A percentile compares a stretch with the other conserved stretches of the same genome.
Conservation (phyloP, 2,113 vertebrate species). For the Mormyrus iriodes region DNA sequence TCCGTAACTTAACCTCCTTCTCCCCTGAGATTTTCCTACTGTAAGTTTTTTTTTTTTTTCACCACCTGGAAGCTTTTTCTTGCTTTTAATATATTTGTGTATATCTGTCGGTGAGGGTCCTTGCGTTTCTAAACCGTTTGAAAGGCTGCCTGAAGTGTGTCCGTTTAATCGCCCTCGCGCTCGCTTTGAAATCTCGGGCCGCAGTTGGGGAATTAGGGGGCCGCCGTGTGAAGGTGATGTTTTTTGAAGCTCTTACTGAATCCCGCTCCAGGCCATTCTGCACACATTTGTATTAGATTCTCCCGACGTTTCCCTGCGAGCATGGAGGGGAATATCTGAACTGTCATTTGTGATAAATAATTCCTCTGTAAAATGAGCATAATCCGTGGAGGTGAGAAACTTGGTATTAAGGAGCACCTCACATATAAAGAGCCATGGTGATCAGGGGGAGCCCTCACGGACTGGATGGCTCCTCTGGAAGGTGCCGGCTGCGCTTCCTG, state of each 20-base stretch:
- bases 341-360: slow-evolving; percentile 20
- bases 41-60: neutral
- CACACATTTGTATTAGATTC: slow-evolving; percentile 1
- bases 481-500: neutral
- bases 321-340: neutral
- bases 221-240: neutral
- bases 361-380: slow-evolving; percentile 12
- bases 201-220: neutral
- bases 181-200: neutral
- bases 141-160: neutral
- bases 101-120: neutral
- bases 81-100: neutral
- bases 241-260: neutral
- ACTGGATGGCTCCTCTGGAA: neutral
- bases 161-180: neutral
- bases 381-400: neutral
- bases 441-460: neutral
- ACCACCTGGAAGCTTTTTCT: neutral
- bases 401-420: neutral
- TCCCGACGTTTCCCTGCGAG: neutral
- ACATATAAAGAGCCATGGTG: neutral
- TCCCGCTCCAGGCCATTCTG: neutral
- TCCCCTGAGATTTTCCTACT: neutral
- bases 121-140: neutral
- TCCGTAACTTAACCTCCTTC: neutral